Percentiles rank a stretch among this genome's conserved stretches.
Conservation (phyloP, 2,113 vertebrate species). For the Sarotherodon lohbergeri region DNA sequence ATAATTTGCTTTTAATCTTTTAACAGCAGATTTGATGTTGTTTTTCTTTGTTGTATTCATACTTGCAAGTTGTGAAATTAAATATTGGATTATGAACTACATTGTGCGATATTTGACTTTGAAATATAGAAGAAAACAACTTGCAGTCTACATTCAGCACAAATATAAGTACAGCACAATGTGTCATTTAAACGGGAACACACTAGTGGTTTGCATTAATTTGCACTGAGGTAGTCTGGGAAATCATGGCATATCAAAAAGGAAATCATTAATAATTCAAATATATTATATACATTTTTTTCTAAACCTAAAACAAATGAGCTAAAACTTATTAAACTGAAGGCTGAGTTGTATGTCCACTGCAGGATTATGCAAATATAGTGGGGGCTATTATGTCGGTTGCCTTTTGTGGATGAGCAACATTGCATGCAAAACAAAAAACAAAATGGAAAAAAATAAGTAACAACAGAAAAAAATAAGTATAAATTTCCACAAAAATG, state of each 20-base stretch:
- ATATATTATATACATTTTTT: neutral
- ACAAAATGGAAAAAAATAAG: neutral
- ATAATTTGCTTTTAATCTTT: neutral
- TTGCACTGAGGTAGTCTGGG: neutral
- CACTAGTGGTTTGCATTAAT: neutral
- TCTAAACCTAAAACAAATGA: neutral
- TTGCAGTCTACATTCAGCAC: neutral
- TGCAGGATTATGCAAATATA: conserved; percentile 34
- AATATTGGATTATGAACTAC: neutral
- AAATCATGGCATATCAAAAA: neutral
- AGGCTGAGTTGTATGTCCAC: neutral
- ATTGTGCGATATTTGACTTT: neutral
- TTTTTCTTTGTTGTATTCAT: neutral
- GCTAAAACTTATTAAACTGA: neutral
- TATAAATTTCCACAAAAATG: neutral
- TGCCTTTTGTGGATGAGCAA: neutral
- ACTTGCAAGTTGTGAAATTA: neutral
- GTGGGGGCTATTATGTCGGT: conserved; percentile 29
- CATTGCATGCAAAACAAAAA: conserved; percentile 39
- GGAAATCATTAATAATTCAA: neutral
- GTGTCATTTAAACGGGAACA: neutral
- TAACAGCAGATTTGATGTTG: neutral
- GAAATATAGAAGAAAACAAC: neutral
- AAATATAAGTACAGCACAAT: neutral
- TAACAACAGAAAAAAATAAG: neutral